These are phyloP conservation scores for Octonoba sinensis DNA, from an alignment of 2,888 invertebrate species.

Conservation along the genomic window DNA sequence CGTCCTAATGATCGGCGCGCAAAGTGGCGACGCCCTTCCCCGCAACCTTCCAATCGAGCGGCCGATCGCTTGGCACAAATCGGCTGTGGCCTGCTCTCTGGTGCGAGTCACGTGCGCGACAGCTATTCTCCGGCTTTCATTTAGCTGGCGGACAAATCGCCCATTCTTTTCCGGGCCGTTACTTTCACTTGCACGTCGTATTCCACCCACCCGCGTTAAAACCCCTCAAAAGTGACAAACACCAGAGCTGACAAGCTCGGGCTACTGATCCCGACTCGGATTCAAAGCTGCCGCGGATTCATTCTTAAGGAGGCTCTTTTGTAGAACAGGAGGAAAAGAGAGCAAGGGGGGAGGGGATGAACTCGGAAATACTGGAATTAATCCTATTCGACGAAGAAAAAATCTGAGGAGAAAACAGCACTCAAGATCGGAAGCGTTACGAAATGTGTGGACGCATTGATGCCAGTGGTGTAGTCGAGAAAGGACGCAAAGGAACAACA, in stretches of 20 bases:
- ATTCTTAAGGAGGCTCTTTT: constrained; percentile 5
- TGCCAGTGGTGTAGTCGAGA: no score
- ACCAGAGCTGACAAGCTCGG: constrained; percentile 54
- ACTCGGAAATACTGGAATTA: no score
- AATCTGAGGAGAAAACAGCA: no score
- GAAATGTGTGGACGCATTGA: no score
- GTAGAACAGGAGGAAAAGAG: constrained; percentile 11
- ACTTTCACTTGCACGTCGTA: constrained; percentile 57
- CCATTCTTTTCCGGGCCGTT: constrained; percentile 64
- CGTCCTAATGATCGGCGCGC: no score
- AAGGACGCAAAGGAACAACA: no score
- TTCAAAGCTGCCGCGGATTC: background rate
- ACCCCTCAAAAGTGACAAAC: constrained; percentile 44
- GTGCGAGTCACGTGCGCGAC: constrained; percentile 52
- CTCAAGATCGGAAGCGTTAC: no score
- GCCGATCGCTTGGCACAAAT: no score
- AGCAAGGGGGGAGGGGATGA: constrained; percentile 8
- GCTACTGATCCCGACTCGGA: constrained; percentile 27
- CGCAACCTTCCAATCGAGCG: no score
- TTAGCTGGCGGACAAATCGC: constrained; percentile 63
- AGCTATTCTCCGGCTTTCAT: constrained; percentile 56
- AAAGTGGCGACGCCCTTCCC: no score
- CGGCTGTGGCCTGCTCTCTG: background rate
- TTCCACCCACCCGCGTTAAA: constrained; percentile 22
- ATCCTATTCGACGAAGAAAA: no score